Base-by-base conservation (phyloP, 2,113 vertebrate genomes). In the Seriola dumerili region DNA sequence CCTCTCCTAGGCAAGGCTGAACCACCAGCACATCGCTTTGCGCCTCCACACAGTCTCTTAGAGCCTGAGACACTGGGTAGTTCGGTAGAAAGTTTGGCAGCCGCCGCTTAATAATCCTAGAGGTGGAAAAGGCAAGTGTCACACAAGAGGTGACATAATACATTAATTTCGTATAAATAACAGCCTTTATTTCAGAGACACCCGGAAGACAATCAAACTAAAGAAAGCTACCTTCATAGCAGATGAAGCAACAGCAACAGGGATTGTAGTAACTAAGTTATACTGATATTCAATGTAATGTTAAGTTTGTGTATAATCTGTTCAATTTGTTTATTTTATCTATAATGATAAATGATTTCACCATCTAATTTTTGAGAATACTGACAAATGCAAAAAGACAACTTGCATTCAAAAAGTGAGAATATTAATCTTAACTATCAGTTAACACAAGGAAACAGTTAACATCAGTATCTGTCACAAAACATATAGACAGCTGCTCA, bases 1-100 rank as follows among this genome's bases (percentile, higher is more conserved):
- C 93, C 90, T 94, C 89, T 70, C 92, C 93, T 0, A 94, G 78
- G 63, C 85, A 86, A 32, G 91, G 92, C 73, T 91, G 57, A 54
- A 84, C 25, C 11, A 71, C 88, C 70, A 94, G 78, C 32, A 94
- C 89, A 1, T 94, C 92, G 0, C 32, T 65, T 34, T 89, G 48
- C 3, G 57, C 38, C 63, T 91, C 87, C 21, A 93, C 82, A 64
- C 92, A 92, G 65, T 92, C 85, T 78, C 81, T 90, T 16, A 94
- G 77, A 77, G 79, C 65, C 64, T 83, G 84, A 7, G 93, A 92
- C 50, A 92, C 76, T 0, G 67, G 69, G 25, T 70, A 93, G 10
- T 3, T 57, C 3, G 75, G 81, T 0, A 93, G 40, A 61, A 92
- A 94, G 62, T 62, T 82, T 19, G 92, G 91, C 48, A 93, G 46